Percentiles rank a stretch among this genome's conserved stretches.
Evolutionary conservation across 2,888 invertebrate species (phyloP).

Genomic region (Lobophora halterata): DNA sequence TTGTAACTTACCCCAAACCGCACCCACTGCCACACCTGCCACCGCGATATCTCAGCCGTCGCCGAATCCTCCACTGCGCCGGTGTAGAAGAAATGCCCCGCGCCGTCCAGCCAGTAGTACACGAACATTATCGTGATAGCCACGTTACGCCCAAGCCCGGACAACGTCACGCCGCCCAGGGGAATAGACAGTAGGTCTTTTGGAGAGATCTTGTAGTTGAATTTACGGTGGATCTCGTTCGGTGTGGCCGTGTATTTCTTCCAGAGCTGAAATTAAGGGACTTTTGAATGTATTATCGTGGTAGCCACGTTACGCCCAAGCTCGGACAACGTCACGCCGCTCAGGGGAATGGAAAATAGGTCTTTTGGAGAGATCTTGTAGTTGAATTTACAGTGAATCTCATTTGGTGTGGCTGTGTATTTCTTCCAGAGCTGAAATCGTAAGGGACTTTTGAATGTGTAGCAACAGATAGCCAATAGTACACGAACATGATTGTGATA

Average conservation of each 20-base stretch:
- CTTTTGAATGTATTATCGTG: too few species aligned
- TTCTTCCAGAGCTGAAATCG: too few species aligned
- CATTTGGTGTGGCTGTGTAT: too few species aligned
- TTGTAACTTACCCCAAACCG: constrained; percentile 80
- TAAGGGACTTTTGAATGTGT: too few species aligned
- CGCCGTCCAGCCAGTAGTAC: constrained; percentile 84
- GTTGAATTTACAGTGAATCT: too few species aligned
- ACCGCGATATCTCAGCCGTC: constrained; percentile 87
- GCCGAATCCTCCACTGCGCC: constrained; percentile 87
- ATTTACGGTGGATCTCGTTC: constrained; percentile 76
- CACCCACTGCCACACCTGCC: constrained; percentile 89
- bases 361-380: too few species aligned
- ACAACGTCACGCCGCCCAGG: constrained; percentile 82
- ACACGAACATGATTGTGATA: constrained; percentile 84
- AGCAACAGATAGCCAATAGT: constrained; percentile 84
- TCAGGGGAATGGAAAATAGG: too few species aligned
- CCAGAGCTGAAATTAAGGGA: constrained; percentile 63
- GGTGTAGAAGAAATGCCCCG: constrained; percentile 83
- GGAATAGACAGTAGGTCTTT: constrained; percentile 80
- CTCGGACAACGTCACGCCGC: too few species aligned
- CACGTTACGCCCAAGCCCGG: constrained; percentile 83
- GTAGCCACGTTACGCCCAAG: too few species aligned
- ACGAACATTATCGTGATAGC: constrained; percentile 84
- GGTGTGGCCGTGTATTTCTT: constrained; percentile 63
- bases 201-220: constrained; percentile 59